Base-by-base conservation (phyloP, 2,797 vertebrate genomes). In the Decapterus maruadsi region DNA sequence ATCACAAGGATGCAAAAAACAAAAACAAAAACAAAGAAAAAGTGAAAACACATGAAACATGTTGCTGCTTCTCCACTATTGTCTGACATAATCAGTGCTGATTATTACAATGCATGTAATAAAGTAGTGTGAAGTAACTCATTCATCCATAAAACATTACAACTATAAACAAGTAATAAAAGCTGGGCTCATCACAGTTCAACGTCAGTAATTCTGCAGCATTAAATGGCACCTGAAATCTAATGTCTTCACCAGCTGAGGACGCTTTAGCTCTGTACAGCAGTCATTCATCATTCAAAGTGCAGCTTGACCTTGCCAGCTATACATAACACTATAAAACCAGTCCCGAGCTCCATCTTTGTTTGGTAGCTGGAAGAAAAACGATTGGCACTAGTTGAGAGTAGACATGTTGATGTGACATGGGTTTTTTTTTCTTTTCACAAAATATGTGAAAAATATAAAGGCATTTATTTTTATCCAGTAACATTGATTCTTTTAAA, bases 401-500 rank as follows among this genome's bases (percentile, higher is more conserved):
- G 80, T 60, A 73, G 61, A 77, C 62, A 8, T 54, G 53, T 46
- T 82, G 38, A 36, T 54, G 26, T 29, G 42, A 45, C 22, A 58
- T 8, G 13, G n/a, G 26, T 8, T 36, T 36, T 36, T 8, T 7
- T 3, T 69, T 61, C 1, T 29, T 64, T 72, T 71, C 53, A 67
- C 50, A 57, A 48, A 51, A 67, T 34, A 73, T 6, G 34, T 31
- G 40, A 79, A 57, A 48, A 19, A 20, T 51, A 29, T 26, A 3
- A 63, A 74, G 71, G 4, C n/a, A 26, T 20, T 61, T 36, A 46
- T 38, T 74, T 53, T 67, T 42, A 48, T 74, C 53, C 69, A 81
- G 76, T 78, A 80, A 84, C 72, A 78, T 1, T 58, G 71, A 76
- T 86, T 75, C 14, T 53, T 85, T 48, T 19, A 9, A 78, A 83